phyloP scores from a whole-genome alignment of 2,113 vertebrate species.

The Trinectes maculatus region DNA sequence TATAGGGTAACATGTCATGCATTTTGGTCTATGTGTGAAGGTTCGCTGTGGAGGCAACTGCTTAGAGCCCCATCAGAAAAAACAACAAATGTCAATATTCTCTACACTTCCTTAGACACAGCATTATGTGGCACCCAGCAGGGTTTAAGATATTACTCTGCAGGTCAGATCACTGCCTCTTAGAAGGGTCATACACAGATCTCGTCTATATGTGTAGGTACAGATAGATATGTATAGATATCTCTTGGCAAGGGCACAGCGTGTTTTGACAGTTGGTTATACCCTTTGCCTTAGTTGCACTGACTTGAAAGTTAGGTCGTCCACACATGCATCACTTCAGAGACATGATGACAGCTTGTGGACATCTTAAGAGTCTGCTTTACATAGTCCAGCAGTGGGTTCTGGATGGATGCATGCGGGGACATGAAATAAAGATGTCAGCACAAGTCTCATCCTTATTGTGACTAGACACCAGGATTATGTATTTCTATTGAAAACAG shows the following conservation, averaged over 20 bases:
- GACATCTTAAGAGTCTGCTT: slow-evolving; percentile 3
- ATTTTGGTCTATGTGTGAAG: no score
- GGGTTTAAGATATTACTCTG: slow-evolving; percentile 8
- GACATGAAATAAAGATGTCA: slow-evolving; percentile 52
- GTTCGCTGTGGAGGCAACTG: not conserved
- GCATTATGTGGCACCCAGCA: not conserved
- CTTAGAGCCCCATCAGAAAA: slow-evolving; percentile 18
- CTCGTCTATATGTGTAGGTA: slow-evolving; percentile 17
- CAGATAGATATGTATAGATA: slow-evolving; percentile 20
- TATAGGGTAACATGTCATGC: no score
- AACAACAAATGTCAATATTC: no score
- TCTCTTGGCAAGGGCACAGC: slow-evolving; percentile 1
- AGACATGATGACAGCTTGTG: not conserved
- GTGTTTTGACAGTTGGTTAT: not conserved
- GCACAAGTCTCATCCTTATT: slow-evolving; percentile 59
- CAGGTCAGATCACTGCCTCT: not conserved
- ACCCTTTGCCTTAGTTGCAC: not conserved
- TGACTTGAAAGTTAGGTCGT: not conserved
- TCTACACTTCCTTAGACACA: slow-evolving; percentile 11
- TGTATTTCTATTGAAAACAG: slow-evolving; percentile 59
- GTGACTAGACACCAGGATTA: slow-evolving; percentile 50
- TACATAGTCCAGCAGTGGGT: slow-evolving; percentile 42
- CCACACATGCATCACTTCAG: slow-evolving; percentile 9
- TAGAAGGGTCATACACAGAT: not conserved
- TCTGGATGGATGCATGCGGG: slow-evolving; percentile 33